Evolutionary conservation across 2,888 invertebrate species (phyloP).

Genomic region (Podabrus alpinus): DNA sequence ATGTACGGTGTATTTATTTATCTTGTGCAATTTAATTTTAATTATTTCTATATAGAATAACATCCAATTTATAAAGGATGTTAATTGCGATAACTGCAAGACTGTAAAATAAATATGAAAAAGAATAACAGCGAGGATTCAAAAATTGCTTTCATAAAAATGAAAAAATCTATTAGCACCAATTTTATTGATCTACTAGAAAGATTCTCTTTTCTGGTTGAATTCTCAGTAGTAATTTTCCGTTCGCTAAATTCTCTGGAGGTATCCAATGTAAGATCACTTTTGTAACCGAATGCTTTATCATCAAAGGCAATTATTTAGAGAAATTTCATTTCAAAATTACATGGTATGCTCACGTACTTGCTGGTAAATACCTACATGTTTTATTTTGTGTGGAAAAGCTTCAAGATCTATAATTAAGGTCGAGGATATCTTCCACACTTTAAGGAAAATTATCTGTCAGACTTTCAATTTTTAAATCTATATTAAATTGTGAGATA

Average conservation of each 20-base stretch:
- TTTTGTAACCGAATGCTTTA: conserved; percentile 5
- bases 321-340: not conserved
- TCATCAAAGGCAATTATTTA: conserved; percentile 5
- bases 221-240: conserved; percentile 1
- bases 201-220: not conserved
- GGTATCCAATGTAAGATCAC: not conserved
- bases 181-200: conserved; percentile 1
- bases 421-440: not conserved
- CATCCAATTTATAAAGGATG: too few species aligned
- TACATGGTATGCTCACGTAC: not conserved
- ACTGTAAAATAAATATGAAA: not conserved
- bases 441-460: not conserved
- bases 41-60: not conserved
- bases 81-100: not conserved
- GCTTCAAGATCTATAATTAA: not conserved
- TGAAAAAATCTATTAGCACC: not conserved
- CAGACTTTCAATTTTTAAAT: not conserved
- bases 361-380: not conserved
- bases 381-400: not conserved
- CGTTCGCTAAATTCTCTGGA: conserved; percentile 2
- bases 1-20: not conserved
- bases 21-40: not conserved
- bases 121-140: not conserved
- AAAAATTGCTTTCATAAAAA: not conserved
- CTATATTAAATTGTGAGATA: not conserved